phyloP scores from a whole-genome alignment of 2,797 vertebrate species.

The Pantherophis alleghaniensis region DNA sequence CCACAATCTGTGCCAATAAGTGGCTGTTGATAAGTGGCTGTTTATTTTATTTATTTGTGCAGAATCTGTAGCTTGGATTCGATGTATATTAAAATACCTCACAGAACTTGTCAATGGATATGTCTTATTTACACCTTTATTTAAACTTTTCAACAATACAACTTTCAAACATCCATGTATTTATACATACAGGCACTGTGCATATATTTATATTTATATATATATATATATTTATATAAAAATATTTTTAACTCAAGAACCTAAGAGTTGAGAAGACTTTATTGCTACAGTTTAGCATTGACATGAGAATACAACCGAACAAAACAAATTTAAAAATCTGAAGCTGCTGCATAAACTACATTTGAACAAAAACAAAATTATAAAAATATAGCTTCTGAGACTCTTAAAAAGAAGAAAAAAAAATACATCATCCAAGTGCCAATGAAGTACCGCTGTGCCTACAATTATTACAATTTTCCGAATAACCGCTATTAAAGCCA shows the following conservation, averaged over 20 bases:
- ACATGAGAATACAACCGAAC: conserved; percentile 72
- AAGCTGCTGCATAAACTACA: conserved; percentile 73
- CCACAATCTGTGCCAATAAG: not conserved
- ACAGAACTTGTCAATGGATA: conserved; percentile 35
- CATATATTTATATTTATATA: conserved; percentile 67
- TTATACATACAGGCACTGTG: conserved; percentile 77
- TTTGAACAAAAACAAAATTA: conserved; percentile 70
- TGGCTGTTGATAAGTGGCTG: not conserved
- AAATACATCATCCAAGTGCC: conserved; percentile 71
- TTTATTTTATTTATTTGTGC: not conserved
- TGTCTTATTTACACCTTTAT: conserved; percentile 78
- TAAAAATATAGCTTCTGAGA: conserved; percentile 83
- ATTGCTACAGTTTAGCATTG: conserved; percentile 82
- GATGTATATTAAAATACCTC: conserved; percentile 28
- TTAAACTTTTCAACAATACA: conserved; percentile 74
- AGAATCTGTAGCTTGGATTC: not conserved
- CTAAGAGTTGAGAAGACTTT: conserved; percentile 76
- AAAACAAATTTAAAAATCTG: conserved; percentile 63
- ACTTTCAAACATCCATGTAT: conserved; percentile 71
- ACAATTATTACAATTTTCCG: conserved; percentile 62
- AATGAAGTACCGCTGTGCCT: conserved; percentile 74
- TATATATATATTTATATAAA: conserved; percentile 65
- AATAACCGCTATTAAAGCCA: conserved; percentile 63
- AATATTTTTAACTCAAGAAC: conserved; percentile 77
- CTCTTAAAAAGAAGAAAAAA: conserved; percentile 52